Conservation (phyloP, 2,113 vertebrate genomes). For the Parotia lawesii region DNA sequence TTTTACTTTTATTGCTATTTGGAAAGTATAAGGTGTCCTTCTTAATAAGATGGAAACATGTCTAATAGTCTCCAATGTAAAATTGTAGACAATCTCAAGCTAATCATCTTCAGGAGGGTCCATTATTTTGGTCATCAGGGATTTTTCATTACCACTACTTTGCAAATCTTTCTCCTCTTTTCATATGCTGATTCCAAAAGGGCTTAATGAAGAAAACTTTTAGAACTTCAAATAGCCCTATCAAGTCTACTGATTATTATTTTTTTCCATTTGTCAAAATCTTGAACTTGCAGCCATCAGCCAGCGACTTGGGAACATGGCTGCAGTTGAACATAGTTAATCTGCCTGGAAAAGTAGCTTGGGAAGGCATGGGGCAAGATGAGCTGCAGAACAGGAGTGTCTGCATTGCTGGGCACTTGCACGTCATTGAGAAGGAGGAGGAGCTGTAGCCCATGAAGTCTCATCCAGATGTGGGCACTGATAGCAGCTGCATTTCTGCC, state of each 20-base stretch:
- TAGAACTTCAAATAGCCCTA: background rate
- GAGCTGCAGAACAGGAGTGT: background rate
- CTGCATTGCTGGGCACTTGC: background rate
- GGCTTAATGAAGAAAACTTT: background rate
- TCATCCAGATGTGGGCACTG: background rate
- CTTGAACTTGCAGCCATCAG: background rate
- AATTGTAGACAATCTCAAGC: background rate
- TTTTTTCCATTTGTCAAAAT: background rate
- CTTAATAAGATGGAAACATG: background rate
- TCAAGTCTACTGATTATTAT: background rate
- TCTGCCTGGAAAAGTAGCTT: background rate
- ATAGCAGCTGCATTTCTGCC: conserved; percentile 12
- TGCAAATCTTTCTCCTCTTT: background rate
- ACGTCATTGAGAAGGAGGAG: background rate
- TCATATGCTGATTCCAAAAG: background rate
- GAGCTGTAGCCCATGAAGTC: background rate
- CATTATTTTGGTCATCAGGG: background rate
- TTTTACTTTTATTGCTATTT: background rate
- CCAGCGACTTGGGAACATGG: background rate
- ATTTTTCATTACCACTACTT: background rate
- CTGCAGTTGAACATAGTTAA: background rate
- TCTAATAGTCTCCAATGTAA: background rate
- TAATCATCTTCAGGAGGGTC: background rate
- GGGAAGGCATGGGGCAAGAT: background rate
- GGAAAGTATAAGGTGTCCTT: background rate